These are phyloP conservation scores for Charadrius vociferus DNA, from an alignment of 2,113 vertebrate genomes.

Conservation along the genomic window DNA sequence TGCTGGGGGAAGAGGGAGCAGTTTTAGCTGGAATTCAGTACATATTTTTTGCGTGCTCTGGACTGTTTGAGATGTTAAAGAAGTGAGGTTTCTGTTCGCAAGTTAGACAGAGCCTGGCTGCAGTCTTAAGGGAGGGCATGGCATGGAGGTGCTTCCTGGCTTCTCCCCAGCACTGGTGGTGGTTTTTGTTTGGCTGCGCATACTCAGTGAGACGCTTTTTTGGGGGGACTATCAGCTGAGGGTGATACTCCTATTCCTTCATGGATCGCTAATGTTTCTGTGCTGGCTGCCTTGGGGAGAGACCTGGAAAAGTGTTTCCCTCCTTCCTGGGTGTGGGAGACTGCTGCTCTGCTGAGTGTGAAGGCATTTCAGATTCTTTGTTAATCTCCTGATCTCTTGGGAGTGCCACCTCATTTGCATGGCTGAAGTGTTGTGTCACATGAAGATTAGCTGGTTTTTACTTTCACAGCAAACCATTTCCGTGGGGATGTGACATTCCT, in stretches of 20 bases:
- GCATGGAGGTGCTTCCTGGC: not conserved
- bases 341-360: not conserved
- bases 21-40: not conserved
- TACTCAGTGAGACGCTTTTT: not conserved
- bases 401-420: not conserved
- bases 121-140: not conserved
- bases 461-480: not conserved
- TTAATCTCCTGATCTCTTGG: not conserved
- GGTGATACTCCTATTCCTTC: not conserved
- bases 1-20: not conserved
- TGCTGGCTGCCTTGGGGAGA: not conserved
- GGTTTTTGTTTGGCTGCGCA: not conserved
- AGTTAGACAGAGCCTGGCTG: not conserved
- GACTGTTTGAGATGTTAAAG: not conserved
- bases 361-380: not conserved
- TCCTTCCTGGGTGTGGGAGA: not conserved
- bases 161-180: not conserved
- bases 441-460: not conserved
- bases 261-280: not conserved
- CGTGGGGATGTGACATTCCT: not conserved
- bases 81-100: not conserved
- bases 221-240: not conserved
- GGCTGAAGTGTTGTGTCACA: not conserved
- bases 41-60: not conserved
- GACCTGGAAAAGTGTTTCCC: not conserved